Percentiles rank a stretch among this genome's conserved stretches.
These are phyloP conservation scores for Cataglyphis albicans DNA, from an alignment of 2,888 invertebrate genomes.

Conservation along the genomic window DNA sequence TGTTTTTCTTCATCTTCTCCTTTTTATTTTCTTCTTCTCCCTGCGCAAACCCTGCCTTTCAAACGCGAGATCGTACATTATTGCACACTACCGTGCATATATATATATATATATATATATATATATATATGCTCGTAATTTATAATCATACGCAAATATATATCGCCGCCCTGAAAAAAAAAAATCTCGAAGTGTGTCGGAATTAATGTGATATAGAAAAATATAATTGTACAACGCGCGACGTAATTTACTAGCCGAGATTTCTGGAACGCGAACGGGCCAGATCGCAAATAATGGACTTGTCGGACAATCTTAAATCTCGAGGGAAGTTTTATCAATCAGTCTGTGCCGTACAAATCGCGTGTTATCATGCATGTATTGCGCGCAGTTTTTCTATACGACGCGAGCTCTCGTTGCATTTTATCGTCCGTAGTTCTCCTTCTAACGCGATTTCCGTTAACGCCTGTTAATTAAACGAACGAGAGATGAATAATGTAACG, in stretches of 20 bases:
- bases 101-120: no score
- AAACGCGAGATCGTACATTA: neutral
- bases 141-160: no score
- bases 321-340: neutral
- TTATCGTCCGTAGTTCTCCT: neutral
- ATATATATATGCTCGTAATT: no score
- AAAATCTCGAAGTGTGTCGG: neutral
- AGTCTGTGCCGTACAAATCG: neutral
- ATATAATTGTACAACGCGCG: neutral
- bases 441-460: slow-evolving; percentile 21
- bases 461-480: slow-evolving; percentile 25
- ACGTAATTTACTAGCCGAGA: neutral
- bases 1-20: neutral
- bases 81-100: no score
- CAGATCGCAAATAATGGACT: slow-evolving; percentile 1
- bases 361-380: neutral
- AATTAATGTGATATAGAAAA: neutral
- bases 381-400: neutral
- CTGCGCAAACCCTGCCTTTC: neutral
- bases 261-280: neutral
- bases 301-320: neutral
- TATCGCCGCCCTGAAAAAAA: neutral
- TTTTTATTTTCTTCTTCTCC: slow-evolving; percentile 1
- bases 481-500: slow-evolving; percentile 35
- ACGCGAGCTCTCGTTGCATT: slow-evolving; percentile 25